phyloP scores from a whole-genome alignment of 2,113 vertebrate genomes.

The Muntiacus muntjak region DNA sequence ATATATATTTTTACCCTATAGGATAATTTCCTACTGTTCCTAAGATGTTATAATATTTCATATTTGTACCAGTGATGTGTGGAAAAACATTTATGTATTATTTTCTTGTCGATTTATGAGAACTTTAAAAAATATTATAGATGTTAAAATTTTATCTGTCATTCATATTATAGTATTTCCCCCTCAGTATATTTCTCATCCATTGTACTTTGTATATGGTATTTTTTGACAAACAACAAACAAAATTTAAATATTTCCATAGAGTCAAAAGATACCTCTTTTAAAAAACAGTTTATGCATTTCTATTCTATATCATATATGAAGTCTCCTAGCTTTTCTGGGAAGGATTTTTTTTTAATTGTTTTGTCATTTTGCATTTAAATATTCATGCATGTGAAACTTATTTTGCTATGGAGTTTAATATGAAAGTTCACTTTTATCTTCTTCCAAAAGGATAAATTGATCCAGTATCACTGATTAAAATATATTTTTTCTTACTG shows the following conservation, averaged over 20 bases:
- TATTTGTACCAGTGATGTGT: neutral
- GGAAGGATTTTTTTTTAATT: neutral
- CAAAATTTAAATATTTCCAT: neutral
- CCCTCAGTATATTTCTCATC: neutral
- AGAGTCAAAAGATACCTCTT: neutral
- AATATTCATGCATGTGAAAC: neutral
- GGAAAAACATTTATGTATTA: neutral
- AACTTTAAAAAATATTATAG: neutral
- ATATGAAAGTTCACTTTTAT: neutral
- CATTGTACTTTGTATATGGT: neutral
- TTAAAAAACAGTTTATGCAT: neutral
- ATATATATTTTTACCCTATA: neutral
- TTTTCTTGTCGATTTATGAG: slow-evolving; percentile 18
- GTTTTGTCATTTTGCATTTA: slow-evolving; percentile 21
- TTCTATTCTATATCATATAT: neutral
- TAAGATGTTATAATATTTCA: neutral
- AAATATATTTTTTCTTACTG: neutral
- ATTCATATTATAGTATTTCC: neutral
- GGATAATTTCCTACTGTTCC: neutral
- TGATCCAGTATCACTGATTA: neutral
- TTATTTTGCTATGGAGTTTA: slow-evolving; percentile 3
- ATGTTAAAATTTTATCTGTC: neutral
- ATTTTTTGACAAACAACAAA: neutral
- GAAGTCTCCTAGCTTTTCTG: neutral
- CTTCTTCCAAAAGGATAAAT: neutral